Base-by-base conservation (phyloP, 2,797 vertebrate genomes). In the Cyclura pinguis region DNA sequence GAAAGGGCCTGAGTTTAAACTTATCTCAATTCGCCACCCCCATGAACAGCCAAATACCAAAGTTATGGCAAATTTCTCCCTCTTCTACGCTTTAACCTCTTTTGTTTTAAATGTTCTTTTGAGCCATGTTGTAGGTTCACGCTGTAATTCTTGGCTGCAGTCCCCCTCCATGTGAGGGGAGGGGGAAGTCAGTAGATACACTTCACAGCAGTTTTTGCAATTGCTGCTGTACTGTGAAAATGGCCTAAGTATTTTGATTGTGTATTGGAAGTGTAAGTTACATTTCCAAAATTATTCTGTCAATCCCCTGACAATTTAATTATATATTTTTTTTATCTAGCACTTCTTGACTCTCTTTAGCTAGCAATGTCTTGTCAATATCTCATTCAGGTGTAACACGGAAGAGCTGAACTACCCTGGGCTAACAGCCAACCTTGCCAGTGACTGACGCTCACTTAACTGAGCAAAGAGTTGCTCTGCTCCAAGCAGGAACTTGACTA, bases 381-480 rank as follows among this genome's bases (percentile, higher is more conserved):
- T 97, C 97, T 98, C 97, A 97, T 97, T 98, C 98, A 98, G 97
- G 98, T 98, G 97, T 97, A 96, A 97, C 97, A 95, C 0, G 7
- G 96, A 95, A 92, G 95, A 95, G 93, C 93, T 96, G 95, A 97
- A 96, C 94, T 96, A 93, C 93, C 92, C 91, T 88, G 93, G 97
- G 96, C 96, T 90, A 29, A 92, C 93, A 96, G 97, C 96, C 97
- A 97, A 96, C 94, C 95, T 93, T 67, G 92, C 94, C 72, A 42
- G 94, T 96, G 96, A 97, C 96, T 96, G 97, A 96, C 87, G 87
- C 96, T 96, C 85, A 78, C 95, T 96, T 96, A 97, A 96, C 94
- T 96, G 95, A 96, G 97, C 97, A 96, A 97, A 97, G 97, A 97
- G 97, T 96, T 97, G 97, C 97, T 97, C 94, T 96, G 96, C 95